Conservation (phyloP, 2,888 invertebrate species). For the Zygaena filipendulae region DNA sequence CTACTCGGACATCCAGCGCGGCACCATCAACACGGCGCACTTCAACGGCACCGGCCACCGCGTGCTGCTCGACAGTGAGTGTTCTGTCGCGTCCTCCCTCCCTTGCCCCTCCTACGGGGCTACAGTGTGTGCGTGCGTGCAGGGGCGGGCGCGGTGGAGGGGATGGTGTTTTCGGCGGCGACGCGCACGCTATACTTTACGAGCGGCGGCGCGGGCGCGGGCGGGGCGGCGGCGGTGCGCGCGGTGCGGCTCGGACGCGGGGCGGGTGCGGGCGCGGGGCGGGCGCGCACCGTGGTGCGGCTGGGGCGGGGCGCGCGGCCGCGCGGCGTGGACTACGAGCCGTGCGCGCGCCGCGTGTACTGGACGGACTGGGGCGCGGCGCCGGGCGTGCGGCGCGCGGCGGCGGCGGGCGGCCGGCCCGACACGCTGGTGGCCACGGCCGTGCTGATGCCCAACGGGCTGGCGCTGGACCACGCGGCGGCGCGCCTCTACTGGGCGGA, state of each 20-base stretch:
- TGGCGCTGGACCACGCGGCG: slow-evolving; percentile 80
- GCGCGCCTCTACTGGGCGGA: slow-evolving; percentile 88
- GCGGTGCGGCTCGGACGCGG: slow-evolving; percentile 15
- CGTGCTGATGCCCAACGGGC: slow-evolving; percentile 87
- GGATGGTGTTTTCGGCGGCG: slow-evolving; percentile 79
- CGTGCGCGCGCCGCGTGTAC: slow-evolving; percentile 80
- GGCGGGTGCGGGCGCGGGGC: slow-evolving; percentile 9
- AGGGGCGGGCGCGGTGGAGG: slow-evolving; percentile 89
- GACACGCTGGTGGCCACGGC: slow-evolving; percentile 64
- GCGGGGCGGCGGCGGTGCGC: slow-evolving; percentile 22
- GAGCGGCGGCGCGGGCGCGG: slow-evolving; percentile 75
- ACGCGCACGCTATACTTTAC: slow-evolving; percentile 86
- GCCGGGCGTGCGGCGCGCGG: slow-evolving; percentile 85
- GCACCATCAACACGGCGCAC: slow-evolving; percentile 82
- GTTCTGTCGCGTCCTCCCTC: no score
- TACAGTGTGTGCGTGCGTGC: no score
- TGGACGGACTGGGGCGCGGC: slow-evolving; percentile 94
- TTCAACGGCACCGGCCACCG: slow-evolving; percentile 83
- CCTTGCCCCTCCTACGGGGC: slow-evolving; percentile 2
- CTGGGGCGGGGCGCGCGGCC: slow-evolving; percentile 80
- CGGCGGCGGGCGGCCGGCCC: slow-evolving; percentile 73
- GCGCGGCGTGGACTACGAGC: slow-evolving; percentile 86
- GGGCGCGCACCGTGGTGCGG: slow-evolving; percentile 66
- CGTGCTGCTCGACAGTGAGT: slow-evolving; percentile 75
- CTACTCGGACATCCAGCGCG: slow-evolving; percentile 90